Percentiles rank a stretch among this genome's conserved stretches.
Conservation (phyloP, 2,888 invertebrate genomes). For the Caenorhabditis afra region DNA sequence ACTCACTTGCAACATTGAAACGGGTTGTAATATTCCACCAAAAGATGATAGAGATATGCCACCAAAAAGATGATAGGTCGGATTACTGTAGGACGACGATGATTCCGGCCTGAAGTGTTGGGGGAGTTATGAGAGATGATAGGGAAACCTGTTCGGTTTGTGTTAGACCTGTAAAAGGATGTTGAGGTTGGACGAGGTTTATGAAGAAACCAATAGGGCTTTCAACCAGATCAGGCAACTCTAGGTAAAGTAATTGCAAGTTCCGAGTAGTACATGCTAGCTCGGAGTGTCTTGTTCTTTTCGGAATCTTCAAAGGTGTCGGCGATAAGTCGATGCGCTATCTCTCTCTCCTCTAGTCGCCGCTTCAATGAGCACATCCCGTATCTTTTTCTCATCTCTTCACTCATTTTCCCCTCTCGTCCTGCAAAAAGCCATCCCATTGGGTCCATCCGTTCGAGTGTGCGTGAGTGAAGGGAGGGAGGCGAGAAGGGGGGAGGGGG, state of each 20-base stretch:
- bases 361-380: slow-evolving; percentile 32
- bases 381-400: slow-evolving; percentile 12
- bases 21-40: slow-evolving; percentile 35
- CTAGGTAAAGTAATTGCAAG: no score
- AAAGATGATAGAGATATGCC: neutral
- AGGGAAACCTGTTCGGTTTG: no score
- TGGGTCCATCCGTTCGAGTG: slow-evolving; percentile 19
- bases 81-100: no score
- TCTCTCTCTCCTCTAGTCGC: neutral
- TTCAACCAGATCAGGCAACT: no score
- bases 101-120: no score
- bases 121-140: no score
- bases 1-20: slow-evolving; percentile 31
- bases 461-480: neutral
- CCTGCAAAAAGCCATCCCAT: slow-evolving; percentile 34
- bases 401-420: slow-evolving; percentile 4
- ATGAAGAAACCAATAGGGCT: no score
- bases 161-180: no score
- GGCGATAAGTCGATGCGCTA: neutral
- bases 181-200: no score
- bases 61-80: neutral
- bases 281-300: neutral
- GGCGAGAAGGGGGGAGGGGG: no score
- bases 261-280: no score
- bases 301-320: slow-evolving; percentile 41